Base-by-base conservation (phyloP, 1,140 invertebrate genomes). In the Manduca sexta region DNA sequence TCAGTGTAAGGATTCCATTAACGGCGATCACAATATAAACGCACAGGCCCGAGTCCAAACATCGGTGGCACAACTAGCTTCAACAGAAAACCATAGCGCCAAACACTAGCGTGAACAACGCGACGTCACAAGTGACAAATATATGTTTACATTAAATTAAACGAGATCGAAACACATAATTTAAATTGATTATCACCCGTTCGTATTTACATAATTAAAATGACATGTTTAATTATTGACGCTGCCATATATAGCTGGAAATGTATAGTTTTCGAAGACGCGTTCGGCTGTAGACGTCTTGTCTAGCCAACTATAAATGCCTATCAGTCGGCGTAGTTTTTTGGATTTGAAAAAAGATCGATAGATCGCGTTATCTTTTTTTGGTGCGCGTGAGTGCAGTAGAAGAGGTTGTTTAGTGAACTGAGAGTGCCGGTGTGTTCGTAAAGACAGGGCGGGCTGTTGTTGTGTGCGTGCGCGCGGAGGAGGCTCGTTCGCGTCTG, bases 301-400 rank as follows among this genome's bases (percentile, higher is more conserved):
- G 68, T 71, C 69, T 69, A 68, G 61, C 61, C 71, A 66, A 82
- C 81, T 84, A 79, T 80, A 66, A 60, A 56, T 72, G 65, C 65
- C 76, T 74, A 72, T 77, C 60, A 59, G 63, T 40, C 69, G 63
- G 54, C 60, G 59, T 64, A 58, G 63, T 69, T 72, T 78, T 81
- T 77, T 79, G 67, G 64, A 71, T 74, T 82, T 67, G 63, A 73
- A 81, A 77, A 83, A 82, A 82, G 74, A 81, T 81, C 74, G 72
- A 81, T 82, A 80, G 74, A 79, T 77, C 78, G 76, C 76, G 70
- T 76, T 78, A 71, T 79, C 69, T 84, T 84, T 84, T 84, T 82
- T 84, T 82, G 60, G 65, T 85, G 81, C 81, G 81, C 79, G 81
- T 85, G 81, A 85, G 81, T 85, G 81, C 77, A 80, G 75, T 68